These are phyloP conservation scores for Pterocles burchelli DNA, from an alignment of 2,113 vertebrate genomes.

Conservation along the genomic window DNA sequence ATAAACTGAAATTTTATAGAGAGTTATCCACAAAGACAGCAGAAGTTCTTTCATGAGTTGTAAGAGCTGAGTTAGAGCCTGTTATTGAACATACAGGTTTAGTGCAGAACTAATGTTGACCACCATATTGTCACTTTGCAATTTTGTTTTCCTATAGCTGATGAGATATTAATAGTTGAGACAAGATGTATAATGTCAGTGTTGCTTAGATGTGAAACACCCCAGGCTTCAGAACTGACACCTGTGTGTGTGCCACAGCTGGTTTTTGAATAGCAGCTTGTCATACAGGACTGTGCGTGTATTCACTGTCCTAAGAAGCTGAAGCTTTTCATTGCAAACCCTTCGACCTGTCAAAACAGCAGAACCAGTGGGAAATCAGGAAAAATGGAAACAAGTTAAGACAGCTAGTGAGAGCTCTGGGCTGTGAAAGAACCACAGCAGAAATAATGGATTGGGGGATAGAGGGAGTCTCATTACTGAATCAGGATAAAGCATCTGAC, in stretches of 20 bases:
- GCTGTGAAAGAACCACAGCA: not conserved
- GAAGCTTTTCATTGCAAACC: not conserved
- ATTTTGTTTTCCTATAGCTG: not conserved
- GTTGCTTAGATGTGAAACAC: not conserved
- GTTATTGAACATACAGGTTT: not conserved
- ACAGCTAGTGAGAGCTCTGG: not conserved
- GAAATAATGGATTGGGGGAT: not conserved
- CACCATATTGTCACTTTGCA: not conserved
- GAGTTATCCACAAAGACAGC: not conserved
- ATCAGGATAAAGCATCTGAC: not conserved
- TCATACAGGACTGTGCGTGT: not conserved
- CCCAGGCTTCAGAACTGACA: not conserved
- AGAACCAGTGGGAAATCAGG: not conserved
- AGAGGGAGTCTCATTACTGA: not conserved
- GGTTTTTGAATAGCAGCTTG: not conserved
- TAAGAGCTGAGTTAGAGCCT: not conserved
- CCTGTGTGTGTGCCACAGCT: not conserved
- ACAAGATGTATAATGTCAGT: not conserved
- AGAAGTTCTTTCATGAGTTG: not conserved
- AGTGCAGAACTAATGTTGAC: not conserved
- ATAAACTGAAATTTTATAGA: not conserved
- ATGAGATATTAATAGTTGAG: not conserved
- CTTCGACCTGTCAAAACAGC: not conserved
- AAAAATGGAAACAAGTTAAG: not conserved
- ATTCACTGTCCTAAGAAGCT: not conserved